Base-by-base conservation (phyloP, 2,888 invertebrate species). In the Danaus chrysippus region DNA sequence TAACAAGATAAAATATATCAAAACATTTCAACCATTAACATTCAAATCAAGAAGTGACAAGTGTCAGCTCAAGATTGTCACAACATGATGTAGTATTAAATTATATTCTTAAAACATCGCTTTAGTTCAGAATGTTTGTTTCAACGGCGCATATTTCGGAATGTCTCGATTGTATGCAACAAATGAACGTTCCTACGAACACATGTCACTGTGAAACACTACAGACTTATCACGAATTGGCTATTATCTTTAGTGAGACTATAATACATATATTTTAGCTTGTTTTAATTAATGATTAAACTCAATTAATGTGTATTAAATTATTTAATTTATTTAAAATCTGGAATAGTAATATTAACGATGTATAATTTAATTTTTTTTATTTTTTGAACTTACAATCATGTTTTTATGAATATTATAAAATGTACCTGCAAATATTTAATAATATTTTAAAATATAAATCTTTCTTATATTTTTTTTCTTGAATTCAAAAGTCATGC, bases 121-220 rank as follows among this genome's bases (percentile, higher is more conserved):
- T 49, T 49, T 11, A 10, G 49, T 17, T 15, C 49, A 49, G 49
- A 49, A 17, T 49, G 49, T 49, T 49, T 17, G 49, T 49, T 49
- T 17, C 49, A 49, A 49, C 49, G 17, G 17, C 49, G 17, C 49
- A 49, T 49, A 17, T 49, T 17, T 15, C 49, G 49, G 17, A 49
- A 49, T 49, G 49, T 49, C 49, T 49, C 49, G 49, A 49, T 17
- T 49, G 10, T 49, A 17, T 49, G 17, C 49, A 49, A 49, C 49
- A 49, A 49, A 49, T 49, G 49, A 49, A 49, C 17, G n/a, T 49
- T 49, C 46, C 49, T 49, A 49, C 49, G 17, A 17, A 49, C 49
- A 49, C 17, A 49, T 49, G 17, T 49, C 17, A 49, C 17, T 15
- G 10, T 10, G 12, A 17, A 49, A 17, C 49, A 49, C 3, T 49